Percentiles rank a stretch among this genome's conserved stretches.
Conservation (phyloP, 2,888 invertebrate genomes). For the Leptopilina drosophilae region DNA sequence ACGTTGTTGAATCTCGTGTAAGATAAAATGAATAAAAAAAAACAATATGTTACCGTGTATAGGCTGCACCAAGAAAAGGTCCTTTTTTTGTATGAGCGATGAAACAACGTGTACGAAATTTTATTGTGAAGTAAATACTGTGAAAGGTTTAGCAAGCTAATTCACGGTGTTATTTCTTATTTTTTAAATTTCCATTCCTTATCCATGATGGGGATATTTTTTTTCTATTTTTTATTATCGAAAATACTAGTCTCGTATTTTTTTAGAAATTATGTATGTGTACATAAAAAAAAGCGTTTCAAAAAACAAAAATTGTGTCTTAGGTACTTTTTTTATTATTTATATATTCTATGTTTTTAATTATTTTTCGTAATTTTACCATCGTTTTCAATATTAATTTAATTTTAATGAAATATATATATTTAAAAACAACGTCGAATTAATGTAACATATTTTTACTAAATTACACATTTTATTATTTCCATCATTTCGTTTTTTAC, state of each 20-base stretch:
- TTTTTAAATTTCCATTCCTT: slow-evolving; percentile 17
- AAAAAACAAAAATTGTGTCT: background rate
- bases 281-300: background rate
- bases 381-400: background rate
- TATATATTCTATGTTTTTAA: background rate
- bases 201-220: slow-evolving; percentile 6
- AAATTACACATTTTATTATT: background rate
- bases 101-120: slow-evolving; percentile 67
- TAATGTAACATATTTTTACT: background rate
- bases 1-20: slow-evolving; percentile 75
- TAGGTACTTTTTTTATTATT: background rate
- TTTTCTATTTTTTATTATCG: background rate
- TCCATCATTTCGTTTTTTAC: background rate
- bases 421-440: too few relatives aligned
- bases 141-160: slow-evolving; percentile 68
- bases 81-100: slow-evolving; percentile 70
- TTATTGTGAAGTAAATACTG: slow-evolving; percentile 67
- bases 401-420: too few relatives aligned
- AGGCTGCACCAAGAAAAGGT: slow-evolving; percentile 68
- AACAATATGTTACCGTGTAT: slow-evolving; percentile 72
- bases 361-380: background rate
- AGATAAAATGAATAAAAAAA: slow-evolving; percentile 62
- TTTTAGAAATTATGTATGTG: slow-evolving; percentile 3
- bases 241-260: slow-evolving; percentile 28
- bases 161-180: slow-evolving; percentile 9